phyloP scores from a whole-genome alignment of 2,888 invertebrate species.

The Agapostemon virescens region DNA sequence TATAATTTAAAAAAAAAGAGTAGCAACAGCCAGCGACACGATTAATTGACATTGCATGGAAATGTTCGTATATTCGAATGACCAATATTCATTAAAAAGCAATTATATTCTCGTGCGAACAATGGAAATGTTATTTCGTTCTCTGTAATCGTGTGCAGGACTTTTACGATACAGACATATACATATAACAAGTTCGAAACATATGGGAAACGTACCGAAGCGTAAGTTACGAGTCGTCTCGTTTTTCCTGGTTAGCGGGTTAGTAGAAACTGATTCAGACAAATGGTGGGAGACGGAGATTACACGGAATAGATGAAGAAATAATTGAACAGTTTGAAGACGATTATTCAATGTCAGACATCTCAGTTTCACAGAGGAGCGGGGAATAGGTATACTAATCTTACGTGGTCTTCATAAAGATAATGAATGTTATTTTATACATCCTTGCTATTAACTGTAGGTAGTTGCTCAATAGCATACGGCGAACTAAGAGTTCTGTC shows the following conservation, averaged over 20 bases:
- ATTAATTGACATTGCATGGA: too few species aligned
- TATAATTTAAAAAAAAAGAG: too few species aligned
- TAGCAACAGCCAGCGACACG: too few species aligned
- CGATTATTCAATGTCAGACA: slow-evolving; percentile 10
- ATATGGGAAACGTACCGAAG: neutral
- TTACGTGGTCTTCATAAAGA: neutral
- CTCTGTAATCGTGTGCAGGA: neutral
- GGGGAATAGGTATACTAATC: neutral
- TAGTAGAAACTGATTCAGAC: neutral
- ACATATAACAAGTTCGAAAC: neutral
- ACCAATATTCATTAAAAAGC: too few species aligned
- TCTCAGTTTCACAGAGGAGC: neutral
- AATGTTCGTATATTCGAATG: too few species aligned
- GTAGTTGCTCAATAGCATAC: neutral
- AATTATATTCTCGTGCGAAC: too few species aligned
- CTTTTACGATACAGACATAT: neutral
- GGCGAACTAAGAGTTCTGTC: neutral
- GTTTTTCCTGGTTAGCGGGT: neutral
- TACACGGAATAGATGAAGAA: neutral
- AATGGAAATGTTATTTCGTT: neutral
- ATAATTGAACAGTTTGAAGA: slow-evolving; percentile 6
- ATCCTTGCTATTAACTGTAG: neutral
- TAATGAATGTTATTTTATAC: neutral
- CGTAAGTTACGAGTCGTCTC: neutral
- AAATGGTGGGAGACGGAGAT: neutral